A percentile compares a stretch with the other conserved stretches of the same genome.
phyloP scores from a whole-genome alignment of 2,888 invertebrate species.

The Cylloceria caligata region DNA sequence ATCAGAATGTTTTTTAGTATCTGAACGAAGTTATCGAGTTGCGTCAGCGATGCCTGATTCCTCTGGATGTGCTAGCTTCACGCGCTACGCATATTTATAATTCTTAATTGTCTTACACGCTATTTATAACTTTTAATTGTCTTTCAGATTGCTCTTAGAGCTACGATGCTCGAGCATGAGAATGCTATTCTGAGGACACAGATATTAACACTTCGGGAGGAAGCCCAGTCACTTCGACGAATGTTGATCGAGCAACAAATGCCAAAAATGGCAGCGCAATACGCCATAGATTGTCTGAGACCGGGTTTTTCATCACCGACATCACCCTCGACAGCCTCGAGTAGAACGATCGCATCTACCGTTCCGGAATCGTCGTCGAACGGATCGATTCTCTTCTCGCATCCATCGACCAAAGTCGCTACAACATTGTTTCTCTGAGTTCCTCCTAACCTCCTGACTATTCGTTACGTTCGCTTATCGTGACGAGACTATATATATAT shows the following conservation, averaged over 20 bases:
- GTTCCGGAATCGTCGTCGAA: slow-evolving; percentile 53
- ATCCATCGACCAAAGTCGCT: slow-evolving; percentile 49
- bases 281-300: slow-evolving; percentile 58
- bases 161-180: slow-evolving; percentile 94
- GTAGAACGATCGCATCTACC: slow-evolving; percentile 24
- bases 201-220: slow-evolving; percentile 92
- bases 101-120: too few relatives aligned
- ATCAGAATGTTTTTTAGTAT: too few relatives aligned
- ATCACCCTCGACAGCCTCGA: slow-evolving; percentile 29
- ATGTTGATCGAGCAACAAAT: slow-evolving; percentile 86
- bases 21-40: too few relatives aligned
- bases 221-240: slow-evolving; percentile 90
- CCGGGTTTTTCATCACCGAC: slow-evolving; percentile 15
- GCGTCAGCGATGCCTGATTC: too few relatives aligned
- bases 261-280: slow-evolving; percentile 61
- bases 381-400: slow-evolving; percentile 46
- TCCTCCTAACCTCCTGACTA: neutral
- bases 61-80: too few relatives aligned
- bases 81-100: too few relatives aligned
- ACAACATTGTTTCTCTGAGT: slow-evolving; percentile 49
- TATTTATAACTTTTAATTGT: neutral
- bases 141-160: slow-evolving; percentile 91
- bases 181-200: slow-evolving; percentile 94
- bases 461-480: neutral
- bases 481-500: neutral